Base-by-base conservation (phyloP, 2,113 vertebrate genomes). In the Leucoraja erinaceus region DNA sequence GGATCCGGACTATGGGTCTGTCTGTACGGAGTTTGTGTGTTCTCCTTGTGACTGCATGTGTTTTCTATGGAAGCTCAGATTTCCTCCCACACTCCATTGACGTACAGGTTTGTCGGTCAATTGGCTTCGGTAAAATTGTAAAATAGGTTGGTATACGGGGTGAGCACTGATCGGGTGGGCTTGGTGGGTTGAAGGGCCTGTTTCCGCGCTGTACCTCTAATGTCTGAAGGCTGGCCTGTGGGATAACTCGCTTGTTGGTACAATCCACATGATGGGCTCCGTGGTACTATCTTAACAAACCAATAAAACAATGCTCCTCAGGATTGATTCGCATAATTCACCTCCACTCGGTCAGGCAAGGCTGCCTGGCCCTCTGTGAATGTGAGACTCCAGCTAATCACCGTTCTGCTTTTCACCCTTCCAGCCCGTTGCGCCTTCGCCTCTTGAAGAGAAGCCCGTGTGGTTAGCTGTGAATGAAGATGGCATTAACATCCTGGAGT, bases 391-490 rank as follows among this genome's bases (percentile, higher is more conserved):
- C 63, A 31, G n/a, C 28, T 68, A 47, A 54, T 56, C 81, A 54
- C 47, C 54, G 33, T 72, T 47, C 9, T 25, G 77, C 9, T 20
- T 93, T 28, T 0, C 93, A 76, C 94, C 75, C 95, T 78, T 94
- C 14, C 94, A 98, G 97, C 97, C 97, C 7, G 78, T 97, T 91
- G 95, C 95, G 4, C 97, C 97, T 22, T 97, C 96, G 25, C 83
- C 95, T 0, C 70, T 97, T 31, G 96, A 97, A 93, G 96, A 97
- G 90, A 95, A 93, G 93, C 96, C 96, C 93, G 95, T 97, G 90
- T 98, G 98, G 97, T 95, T 98, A 94, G 97, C 97, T 83, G 97
- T 98, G 95, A 97, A 96, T 93, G 98, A 98, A 95, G 97, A 98
- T 79, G 97, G 98, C 47, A 86, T 98, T 93, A 97, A 96, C 94